Evolutionary conservation across 2,113 vertebrate species (phyloP), one percentile per base, ranked within the genome.

Genomic region (Phylloscopus trochilus): DNA sequence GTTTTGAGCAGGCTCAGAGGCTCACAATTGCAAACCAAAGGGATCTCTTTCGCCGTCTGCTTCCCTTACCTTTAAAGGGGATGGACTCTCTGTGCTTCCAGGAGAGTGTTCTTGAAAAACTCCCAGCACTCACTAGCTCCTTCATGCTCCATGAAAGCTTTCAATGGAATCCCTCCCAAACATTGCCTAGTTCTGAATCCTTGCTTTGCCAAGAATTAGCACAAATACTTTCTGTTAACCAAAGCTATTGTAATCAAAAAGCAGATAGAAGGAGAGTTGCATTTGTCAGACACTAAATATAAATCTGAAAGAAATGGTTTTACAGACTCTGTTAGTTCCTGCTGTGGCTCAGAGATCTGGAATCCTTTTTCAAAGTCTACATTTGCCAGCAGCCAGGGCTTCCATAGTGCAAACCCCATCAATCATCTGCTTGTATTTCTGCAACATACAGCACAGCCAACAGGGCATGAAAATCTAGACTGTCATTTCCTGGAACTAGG

Each of bases 401-500:
- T 95, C 60, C 47, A 27, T 52, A 52, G 67, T 72, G 68, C 67
- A 93, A 93, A 86, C 21, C 19, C 31, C 47, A 72, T 96, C 93
- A 95, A 41, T 95, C 96, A 92, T 85, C 55, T 90, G 43, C 59
- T 91, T 94, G 30, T 93, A 33, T 77, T 69, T 91, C 43, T 91
- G 78, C 59, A 73, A 60, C 6, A 0, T 60, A 52, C 73, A 85
- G 35, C 46, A 77, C 55, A 83, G 53, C 70, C 78, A 94, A 91
- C 58, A 77, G 75, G 94, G 59, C 75, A 80, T 95, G 82, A 90
- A 85, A 93, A 88, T 90, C 63, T 77, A 79, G 79, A 37, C 51
- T 95, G 87, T 74, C 52, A 56, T 87, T 77, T 92, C 66, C 74
- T 77, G 43, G 51, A 91, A 63, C 20, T 55, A 70, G 30, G 74